Evolutionary conservation across 2,797 vertebrate species (phyloP), one percentile per base, ranked within the genome.

Genomic region (Propithecus deckenii): DNA sequence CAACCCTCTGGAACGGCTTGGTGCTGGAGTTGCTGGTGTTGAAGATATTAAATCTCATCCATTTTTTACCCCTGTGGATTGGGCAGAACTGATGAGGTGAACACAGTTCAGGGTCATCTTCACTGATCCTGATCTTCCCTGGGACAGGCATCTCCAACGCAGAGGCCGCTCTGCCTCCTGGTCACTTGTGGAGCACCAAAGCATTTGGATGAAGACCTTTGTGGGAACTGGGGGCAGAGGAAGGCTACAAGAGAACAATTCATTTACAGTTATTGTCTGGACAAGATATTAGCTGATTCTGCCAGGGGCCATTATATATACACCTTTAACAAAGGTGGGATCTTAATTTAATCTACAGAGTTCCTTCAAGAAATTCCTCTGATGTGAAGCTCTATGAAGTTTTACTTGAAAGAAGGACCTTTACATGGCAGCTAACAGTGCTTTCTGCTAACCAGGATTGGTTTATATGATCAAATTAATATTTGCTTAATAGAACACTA

Each of bases 1-100:
- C 98, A 99, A 99, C 98, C 99, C 99, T 17, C 97, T 98, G 86
- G 99, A 99, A 97, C 98, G 99, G 94, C 99, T 99, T 96, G 99
- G 99, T 61, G 99, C 99, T 30, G 99, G 99, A 2, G 99, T 99
- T 59, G 99, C 99, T 69, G 99, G 99, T 46, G 99, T 99, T 80
- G 99, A 99, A 97, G 99, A 99, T 95, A 99, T 99, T 98, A 99
- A 99, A 98, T 99, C 99, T 89, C 99, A 99, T 97, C 99, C 99
- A 1, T 99, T 99, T 98, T 99, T 99, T 97, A 98, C 98, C 96
- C 98, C 97, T 69, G 99, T 99, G 98, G 98, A 99, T 97, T 99
- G 99, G 99, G 98, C 99, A 91, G 98, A 99, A 98, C 97, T 99
- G 98, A 98, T 95, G 84, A 98, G 98, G 96, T 99, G 98, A 99